Evolutionary conservation across 2,797 vertebrate species (phyloP).

Genomic region (Oophaga sylvatica): DNA sequence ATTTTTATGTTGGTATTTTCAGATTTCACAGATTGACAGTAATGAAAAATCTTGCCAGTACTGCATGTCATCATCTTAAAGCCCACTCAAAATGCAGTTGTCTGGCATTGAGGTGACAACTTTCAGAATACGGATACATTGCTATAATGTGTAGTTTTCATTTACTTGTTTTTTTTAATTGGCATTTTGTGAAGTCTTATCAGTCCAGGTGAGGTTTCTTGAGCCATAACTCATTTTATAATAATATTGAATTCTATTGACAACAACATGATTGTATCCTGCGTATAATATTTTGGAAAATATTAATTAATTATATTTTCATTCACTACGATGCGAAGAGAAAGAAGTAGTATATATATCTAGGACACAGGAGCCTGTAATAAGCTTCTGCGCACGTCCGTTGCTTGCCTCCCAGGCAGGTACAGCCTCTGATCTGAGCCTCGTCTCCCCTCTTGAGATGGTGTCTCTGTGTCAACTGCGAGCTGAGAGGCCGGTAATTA

Average conservation of each 20-base stretch:
- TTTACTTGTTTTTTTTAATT: neutral
- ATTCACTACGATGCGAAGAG: neutral
- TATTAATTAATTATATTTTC: neutral
- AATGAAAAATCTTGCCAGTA: no score
- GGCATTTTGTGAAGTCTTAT: neutral
- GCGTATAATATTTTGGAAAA: neutral
- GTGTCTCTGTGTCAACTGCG: conserved; percentile 50
- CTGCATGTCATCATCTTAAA: no score
- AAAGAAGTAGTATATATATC: conserved; percentile 9
- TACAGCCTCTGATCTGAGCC: conserved; percentile 52
- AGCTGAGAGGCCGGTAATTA: conserved; percentile 59
- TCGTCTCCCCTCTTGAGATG: conserved; percentile 41
- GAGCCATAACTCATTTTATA: neutral
- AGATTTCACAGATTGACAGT: no score
- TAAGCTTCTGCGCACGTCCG: conserved; percentile 44
- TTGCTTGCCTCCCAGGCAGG: conserved; percentile 47
- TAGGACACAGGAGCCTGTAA: conserved; percentile 38
- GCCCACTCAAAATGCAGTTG: no score
- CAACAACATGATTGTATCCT: neutral
- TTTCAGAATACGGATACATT: no score
- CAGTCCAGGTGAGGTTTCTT: neutral
- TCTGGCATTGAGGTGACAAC: no score
- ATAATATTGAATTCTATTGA: neutral
- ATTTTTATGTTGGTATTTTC: no score
- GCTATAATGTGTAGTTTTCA: neutral